These are phyloP conservation scores for Pararge aegeria DNA, from an alignment of 1,140 invertebrate species.

Conservation along the genomic window DNA sequence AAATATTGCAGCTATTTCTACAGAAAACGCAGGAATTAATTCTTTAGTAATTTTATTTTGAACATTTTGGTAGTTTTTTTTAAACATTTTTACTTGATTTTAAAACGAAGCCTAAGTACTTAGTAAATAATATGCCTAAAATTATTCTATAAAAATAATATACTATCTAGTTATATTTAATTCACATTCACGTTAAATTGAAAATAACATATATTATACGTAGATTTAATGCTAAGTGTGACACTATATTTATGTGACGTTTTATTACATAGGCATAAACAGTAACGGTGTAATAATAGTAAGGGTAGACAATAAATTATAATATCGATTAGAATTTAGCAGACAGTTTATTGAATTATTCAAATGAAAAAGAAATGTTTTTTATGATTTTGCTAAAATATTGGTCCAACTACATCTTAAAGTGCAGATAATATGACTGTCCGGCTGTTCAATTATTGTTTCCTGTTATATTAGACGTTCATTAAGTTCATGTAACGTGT, in stretches of 20 bases:
- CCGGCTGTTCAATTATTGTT: too few species aligned
- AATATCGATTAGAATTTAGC: not conserved
- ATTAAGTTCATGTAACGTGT: too few species aligned
- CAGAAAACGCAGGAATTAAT: too few species aligned
- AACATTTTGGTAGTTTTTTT: too few species aligned
- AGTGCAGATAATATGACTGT: too few species aligned
- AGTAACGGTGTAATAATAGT: not conserved
- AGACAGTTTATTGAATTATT: not conserved
- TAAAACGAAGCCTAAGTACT: not conserved
- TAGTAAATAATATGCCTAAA: conserved; percentile 8
- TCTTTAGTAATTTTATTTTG: too few species aligned
- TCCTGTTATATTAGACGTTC: too few species aligned
- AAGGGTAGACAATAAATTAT: not conserved
- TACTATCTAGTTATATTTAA: conserved; percentile 20
- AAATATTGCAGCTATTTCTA: too few species aligned
- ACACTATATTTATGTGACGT: not conserved
- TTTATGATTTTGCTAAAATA: too few species aligned
- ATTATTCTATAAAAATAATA: conserved; percentile 25
- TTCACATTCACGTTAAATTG: conserved; percentile 16
- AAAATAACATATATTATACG: conserved; percentile 12
- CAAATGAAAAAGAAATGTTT: too few species aligned
- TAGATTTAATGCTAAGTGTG: conserved; percentile 6
- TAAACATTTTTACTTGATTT: too few species aligned
- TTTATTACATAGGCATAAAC: conserved; percentile 3
- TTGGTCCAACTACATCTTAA: too few species aligned